Evolutionary conservation across 2,888 invertebrate genomes (phyloP), one percentile per base, ranked within the genome.

Genomic region (Dyspetes luteomarginatus): DNA sequence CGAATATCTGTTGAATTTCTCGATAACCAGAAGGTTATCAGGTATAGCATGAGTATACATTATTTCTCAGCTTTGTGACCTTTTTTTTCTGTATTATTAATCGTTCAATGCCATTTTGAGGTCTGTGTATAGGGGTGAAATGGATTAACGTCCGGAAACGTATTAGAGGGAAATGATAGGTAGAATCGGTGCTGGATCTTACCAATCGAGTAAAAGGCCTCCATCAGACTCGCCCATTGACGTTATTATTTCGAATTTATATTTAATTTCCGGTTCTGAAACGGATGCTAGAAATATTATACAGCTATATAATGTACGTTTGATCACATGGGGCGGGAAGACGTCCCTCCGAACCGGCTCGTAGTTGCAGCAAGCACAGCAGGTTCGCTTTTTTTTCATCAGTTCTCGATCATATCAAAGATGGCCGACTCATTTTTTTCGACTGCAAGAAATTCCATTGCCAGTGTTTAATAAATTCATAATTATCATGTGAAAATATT

Each of bases 251-350:
- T 81, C 83, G 84, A 83, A 85, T 79, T 83, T 83, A 50, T 77
- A 82, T 85, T 89, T 87, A 88, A 89, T 89, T 89, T 89, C 88
- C 89, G 88, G 86, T 86, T 89, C 83, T 78, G 77, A 83, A 86
- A 87, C 80, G 81, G 82, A 83, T 83, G 77, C 52, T 24, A 0
- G n/a, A 26, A 15, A 30, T 60, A 67, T 58, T 19, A 60, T 56
- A 30, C 43, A n/a, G 5, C 26, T 36, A 19, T 50, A 17, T 43
- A 71, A 74, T 30, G 43, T 58, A 17, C 28, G 41, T 45, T 60
- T 28, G 24, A 65, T 56, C 24, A 17, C 19, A 26, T 1, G 56
- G 56, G 24, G 28, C 7, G 56, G 45, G 22, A 56, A 56, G 12
- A 9, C 22, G 5, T 9, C 48, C 58, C 19, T 58, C 22, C 7